Evolutionary conservation across 2,113 vertebrate genomes (phyloP).

Genomic region (Syrmaticus mikado): DNA sequence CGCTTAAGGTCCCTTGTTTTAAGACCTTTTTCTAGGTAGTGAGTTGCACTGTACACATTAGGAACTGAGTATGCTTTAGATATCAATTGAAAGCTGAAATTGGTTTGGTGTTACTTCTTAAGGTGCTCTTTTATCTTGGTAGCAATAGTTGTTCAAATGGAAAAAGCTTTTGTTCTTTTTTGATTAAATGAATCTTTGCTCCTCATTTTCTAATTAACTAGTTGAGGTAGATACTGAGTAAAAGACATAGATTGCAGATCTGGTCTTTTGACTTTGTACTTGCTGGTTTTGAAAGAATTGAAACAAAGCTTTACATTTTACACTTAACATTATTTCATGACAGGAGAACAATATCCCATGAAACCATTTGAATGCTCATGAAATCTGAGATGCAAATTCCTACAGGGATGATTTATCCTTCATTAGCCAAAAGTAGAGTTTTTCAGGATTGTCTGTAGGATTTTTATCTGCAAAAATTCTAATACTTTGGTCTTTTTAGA

Average conservation of each 20-base stretch:
- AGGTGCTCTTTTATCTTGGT: background rate
- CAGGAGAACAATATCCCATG: background rate
- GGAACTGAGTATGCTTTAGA: background rate
- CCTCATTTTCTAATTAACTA: background rate
- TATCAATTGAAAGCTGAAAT: background rate
- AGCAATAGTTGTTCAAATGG: background rate
- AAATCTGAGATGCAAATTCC: background rate
- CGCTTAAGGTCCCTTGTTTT: background rate
- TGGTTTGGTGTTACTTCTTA: background rate
- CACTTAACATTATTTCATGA: background rate
- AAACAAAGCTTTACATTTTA: background rate
- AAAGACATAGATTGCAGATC: background rate
- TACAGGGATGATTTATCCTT: background rate
- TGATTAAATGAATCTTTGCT: background rate
- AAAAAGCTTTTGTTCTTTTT: background rate
- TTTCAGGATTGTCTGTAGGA: fast-evolving
- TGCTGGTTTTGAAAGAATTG: background rate
- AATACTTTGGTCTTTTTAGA: background rate
- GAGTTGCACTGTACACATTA: background rate
- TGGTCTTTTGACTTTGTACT: background rate
- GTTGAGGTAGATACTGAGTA: background rate
- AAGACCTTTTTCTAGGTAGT: background rate
- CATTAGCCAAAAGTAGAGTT: background rate
- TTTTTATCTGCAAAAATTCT: background rate
- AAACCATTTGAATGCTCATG: background rate